Evolutionary conservation across 2,113 vertebrate species (phyloP).

Genomic region (Ivindomyrus marchei): DNA sequence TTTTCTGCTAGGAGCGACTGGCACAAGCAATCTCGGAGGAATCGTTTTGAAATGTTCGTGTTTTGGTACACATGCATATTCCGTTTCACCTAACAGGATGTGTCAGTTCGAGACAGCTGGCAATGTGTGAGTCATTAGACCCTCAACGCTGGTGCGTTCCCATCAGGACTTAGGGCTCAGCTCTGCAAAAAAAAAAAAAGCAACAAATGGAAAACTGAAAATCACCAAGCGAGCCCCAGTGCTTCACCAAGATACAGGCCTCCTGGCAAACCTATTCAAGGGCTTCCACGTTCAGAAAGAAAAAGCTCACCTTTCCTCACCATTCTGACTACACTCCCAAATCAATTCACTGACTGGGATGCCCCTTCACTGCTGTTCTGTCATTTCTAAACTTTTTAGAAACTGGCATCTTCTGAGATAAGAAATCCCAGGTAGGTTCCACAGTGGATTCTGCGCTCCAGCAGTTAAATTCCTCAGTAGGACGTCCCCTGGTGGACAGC

Average conservation of each 20-base stretch:
- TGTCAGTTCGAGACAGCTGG: slow-evolving; percentile 46
- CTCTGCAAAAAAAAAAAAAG: slow-evolving; percentile 10
- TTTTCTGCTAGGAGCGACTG: slow-evolving; percentile 43
- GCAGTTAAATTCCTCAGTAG: neutral
- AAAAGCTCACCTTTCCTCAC: neutral
- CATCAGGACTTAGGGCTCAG: slow-evolving; percentile 22
- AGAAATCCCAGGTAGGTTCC: neutral
- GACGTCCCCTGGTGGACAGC: neutral
- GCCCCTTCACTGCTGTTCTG: neutral
- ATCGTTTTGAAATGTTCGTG: slow-evolving; percentile 51
- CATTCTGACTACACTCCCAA: neutral
- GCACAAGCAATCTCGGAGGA: slow-evolving; percentile 45
- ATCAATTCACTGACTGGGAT: neutral
- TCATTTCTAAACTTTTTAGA: neutral
- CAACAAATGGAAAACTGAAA: slow-evolving; percentile 8
- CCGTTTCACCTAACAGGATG: slow-evolving; percentile 48
- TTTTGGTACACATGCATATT: slow-evolving; percentile 46
- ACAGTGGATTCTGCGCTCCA: neutral
- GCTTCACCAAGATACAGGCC: neutral
- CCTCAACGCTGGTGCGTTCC: slow-evolving; percentile 28
- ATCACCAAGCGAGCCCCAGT: no score
- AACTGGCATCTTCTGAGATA: neutral
- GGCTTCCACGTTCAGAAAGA: neutral
- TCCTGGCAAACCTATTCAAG: slow-evolving; percentile 9
- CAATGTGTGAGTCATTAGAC: slow-evolving; percentile 45